Conservation (phyloP, 2,113 vertebrate species). For the Glareola pratincola region DNA sequence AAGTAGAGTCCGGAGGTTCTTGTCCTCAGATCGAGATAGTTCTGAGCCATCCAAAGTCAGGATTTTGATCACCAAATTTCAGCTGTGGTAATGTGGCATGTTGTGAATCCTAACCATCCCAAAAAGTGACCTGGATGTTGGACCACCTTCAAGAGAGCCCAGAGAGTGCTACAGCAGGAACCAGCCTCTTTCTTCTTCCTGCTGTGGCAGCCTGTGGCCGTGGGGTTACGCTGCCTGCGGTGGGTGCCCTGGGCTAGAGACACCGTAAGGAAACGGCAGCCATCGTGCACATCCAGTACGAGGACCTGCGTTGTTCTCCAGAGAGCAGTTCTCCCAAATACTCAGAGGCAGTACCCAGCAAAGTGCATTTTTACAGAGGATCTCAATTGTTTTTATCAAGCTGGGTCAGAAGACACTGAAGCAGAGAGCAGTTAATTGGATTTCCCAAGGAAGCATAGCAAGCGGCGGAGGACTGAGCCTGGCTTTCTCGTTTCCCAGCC, state of each 20-base stretch:
- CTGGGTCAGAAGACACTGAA: not conserved
- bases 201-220: not conserved
- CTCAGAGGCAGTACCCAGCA: not conserved
- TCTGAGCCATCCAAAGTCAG: not conserved
- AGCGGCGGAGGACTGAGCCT: not conserved
- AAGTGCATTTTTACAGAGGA: not conserved
- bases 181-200: not conserved
- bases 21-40: not conserved
- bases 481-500: not conserved
- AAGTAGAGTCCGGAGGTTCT: not conserved
- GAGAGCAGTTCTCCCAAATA: not conserved
- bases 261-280: accelerated
- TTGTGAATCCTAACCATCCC: not conserved
- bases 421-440: conserved; percentile 6
- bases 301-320: not conserved
- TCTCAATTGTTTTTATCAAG: not conserved
- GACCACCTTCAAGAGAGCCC: not conserved
- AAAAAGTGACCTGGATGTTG: not conserved
- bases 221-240: not conserved
- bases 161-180: not conserved
- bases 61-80: not conserved
- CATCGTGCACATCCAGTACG: accelerated
- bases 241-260: not conserved
- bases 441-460: conserved; percentile 4
- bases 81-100: not conserved